Conservation (phyloP, 2,888 invertebrate genomes). For the Alviniconcha strummeri region DNA sequence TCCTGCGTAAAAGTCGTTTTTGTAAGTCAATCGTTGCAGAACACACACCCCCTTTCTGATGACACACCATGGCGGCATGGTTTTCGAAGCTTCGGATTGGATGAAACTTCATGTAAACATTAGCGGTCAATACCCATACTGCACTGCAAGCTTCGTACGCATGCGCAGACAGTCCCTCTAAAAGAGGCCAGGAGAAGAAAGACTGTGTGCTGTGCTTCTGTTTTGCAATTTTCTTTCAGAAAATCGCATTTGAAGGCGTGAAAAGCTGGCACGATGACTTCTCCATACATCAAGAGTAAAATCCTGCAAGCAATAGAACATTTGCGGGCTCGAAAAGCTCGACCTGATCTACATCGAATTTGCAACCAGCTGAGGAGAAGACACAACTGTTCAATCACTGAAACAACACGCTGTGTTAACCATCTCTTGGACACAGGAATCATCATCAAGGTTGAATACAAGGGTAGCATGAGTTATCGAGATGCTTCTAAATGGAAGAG, state of each 20-base stretch:
- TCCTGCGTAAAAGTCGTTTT: too few species aligned
- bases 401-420: slow-evolving; percentile 79
- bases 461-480: slow-evolving; percentile 88
- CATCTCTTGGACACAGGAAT: slow-evolving; percentile 84
- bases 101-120: too few species aligned
- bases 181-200: too few species aligned
- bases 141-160: too few species aligned
- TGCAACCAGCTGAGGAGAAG: slow-evolving; percentile 86
- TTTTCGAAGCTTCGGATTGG: too few species aligned
- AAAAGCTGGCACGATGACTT: slow-evolving; percentile 37
- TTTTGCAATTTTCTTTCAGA: neutral
- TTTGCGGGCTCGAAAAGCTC: slow-evolving; percentile 86
- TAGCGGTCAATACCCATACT: too few species aligned
- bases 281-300: slow-evolving; percentile 77
- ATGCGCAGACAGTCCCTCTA: too few species aligned
- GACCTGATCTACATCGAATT: slow-evolving; percentile 87
- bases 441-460: slow-evolving; percentile 88
- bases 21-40: too few species aligned
- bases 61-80: too few species aligned
- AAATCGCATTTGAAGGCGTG: neutral
- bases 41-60: too few species aligned
- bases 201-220: too few species aligned
- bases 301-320: slow-evolving; percentile 90
- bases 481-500: slow-evolving; percentile 83
- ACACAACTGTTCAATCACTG: slow-evolving; percentile 82